These are phyloP conservation scores for Sander vitreus DNA, from an alignment of 2,113 vertebrate species.

Conservation along the genomic window DNA sequence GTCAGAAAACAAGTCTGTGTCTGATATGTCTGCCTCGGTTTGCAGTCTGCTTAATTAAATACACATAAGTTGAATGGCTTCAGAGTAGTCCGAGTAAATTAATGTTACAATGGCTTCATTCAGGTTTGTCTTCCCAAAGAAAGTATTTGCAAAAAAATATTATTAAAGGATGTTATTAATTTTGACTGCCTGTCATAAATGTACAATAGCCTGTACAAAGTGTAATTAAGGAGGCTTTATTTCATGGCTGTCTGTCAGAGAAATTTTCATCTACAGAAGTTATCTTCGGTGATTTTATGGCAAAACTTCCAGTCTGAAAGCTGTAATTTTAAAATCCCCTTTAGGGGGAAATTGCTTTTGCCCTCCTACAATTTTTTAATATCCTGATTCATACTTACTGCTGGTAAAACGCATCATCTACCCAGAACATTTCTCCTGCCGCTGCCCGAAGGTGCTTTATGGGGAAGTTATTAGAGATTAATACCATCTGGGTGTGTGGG, in stretches of 20 bases:
- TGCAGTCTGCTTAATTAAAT: constrained; percentile 40
- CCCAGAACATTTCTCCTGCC: constrained; percentile 44
- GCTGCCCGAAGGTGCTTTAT: constrained; percentile 47
- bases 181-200: neutral
- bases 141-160: neutral
- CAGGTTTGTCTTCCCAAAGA: constrained; percentile 10
- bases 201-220: neutral
- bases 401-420: constrained; percentile 61
- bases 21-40: constrained; percentile 29
- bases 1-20: constrained; percentile 22
- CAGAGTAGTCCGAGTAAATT: constrained; percentile 35
- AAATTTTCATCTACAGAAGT: constrained; percentile 34
- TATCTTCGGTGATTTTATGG: constrained; percentile 52
- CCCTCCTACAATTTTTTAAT: constrained; percentile 82
- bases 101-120: constrained; percentile 33
- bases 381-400: constrained; percentile 72
- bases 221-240: constrained; percentile 20
- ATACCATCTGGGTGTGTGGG: constrained; percentile 58
- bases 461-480: constrained; percentile 76
- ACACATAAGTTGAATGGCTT: constrained; percentile 43
- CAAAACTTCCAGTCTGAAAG: constrained; percentile 55
- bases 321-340: constrained; percentile 74
- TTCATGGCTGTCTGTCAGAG: constrained; percentile 28
- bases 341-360: constrained; percentile 84
- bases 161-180: neutral